phyloP scores from a whole-genome alignment of 2,113 vertebrate species.

The Aegypius monachus region DNA sequence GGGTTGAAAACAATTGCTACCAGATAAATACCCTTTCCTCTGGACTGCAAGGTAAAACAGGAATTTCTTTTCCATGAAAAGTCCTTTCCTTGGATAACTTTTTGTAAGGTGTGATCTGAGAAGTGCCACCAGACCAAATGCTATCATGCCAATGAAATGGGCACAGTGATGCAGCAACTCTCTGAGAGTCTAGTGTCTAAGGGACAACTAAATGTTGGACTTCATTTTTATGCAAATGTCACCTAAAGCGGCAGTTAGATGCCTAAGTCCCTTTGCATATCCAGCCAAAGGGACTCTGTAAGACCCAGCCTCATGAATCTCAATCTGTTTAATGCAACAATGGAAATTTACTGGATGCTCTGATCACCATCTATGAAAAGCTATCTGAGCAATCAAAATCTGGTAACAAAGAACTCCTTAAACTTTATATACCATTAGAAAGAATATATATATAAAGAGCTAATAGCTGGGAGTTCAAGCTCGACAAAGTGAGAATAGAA shows the following conservation, averaged over 20 bases:
- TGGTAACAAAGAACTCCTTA: background rate
- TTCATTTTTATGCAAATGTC: background rate
- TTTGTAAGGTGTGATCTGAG: background rate
- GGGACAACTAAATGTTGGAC: background rate
- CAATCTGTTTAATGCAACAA: background rate
- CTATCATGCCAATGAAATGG: background rate
- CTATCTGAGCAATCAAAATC: background rate
- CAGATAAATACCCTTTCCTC: background rate
- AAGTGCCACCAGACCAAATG: background rate
- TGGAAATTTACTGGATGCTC: background rate
- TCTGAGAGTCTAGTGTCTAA: background rate
- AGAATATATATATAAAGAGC: background rate
- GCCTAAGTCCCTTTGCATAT: background rate
- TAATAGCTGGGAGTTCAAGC: background rate
- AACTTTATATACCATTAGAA: background rate
- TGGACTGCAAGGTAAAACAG: background rate
- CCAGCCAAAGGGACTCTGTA: background rate
- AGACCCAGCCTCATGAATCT: background rate
- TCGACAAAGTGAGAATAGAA: background rate
- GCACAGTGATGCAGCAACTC: background rate
- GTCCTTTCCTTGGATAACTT: background rate
- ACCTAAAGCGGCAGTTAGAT: background rate
- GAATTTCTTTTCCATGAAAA: background rate
- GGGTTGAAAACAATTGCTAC: background rate
- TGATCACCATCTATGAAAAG: background rate